phyloP scores from a whole-genome alignment of 2,113 vertebrate genomes.

The Antechinus flavipes region DNA sequence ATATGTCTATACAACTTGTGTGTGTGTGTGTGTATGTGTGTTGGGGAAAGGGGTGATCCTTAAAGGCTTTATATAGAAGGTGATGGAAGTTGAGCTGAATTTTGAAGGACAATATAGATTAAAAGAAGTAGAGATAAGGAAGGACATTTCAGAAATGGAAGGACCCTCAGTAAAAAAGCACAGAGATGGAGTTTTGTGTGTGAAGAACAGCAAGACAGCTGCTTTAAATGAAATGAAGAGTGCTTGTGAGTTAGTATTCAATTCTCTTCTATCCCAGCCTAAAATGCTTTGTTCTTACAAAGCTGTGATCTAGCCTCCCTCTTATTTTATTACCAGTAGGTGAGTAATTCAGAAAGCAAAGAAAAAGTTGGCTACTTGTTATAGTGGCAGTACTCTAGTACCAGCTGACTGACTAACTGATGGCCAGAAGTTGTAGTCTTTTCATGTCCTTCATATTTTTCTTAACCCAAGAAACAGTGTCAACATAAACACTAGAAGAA shows the following conservation, averaged over 20 bases:
- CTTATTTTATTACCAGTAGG: neutral
- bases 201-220: neutral
- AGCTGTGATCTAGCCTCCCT: constrained; percentile 27
- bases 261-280: constrained; percentile 8
- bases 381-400: neutral
- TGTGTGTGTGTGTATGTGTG: neutral
- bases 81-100: neutral
- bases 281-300: neutral
- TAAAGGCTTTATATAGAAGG: neutral
- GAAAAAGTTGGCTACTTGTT: constrained; percentile 1
- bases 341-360: neutral
- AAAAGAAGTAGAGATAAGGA: neutral
- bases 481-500: constrained; percentile 37
- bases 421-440: constrained; percentile 8
- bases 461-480: constrained; percentile 61
- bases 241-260: neutral
- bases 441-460: constrained; percentile 50
- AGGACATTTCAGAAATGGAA: neutral
- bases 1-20: neutral
- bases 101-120: neutral
- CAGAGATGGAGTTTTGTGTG: neutral
- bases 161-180: neutral
- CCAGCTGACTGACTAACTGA: constrained; percentile 41
- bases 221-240: neutral
- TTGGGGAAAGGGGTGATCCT: neutral